Evolutionary conservation across 2,888 invertebrate species (phyloP), one percentile per base, ranked within the genome.

Genomic region (Pycnomerus fuliginosus): DNA sequence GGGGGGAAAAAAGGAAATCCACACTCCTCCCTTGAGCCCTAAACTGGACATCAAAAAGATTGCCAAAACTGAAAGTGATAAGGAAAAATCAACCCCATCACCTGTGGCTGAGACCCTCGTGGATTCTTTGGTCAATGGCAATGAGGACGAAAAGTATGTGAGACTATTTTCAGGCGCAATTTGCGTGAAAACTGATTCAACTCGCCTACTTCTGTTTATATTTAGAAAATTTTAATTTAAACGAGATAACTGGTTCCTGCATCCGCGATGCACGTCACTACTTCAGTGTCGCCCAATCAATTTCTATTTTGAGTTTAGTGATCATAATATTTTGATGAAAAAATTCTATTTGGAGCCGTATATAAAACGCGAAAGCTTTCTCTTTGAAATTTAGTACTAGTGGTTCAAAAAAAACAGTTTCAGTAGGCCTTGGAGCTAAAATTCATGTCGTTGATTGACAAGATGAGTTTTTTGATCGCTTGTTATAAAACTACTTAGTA

Each of bases 21-120:
- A 35, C 29, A 65, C 69, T 8, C 69, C 70, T 3, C 68, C 69
- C 2, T 54, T 52, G 5, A 71, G 71, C 54, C 71, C 71, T 1
- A 62, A 63, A 24, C 44, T 65, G 44, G 64, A 66, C 31, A 30
- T 63, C n/a, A 61, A 53, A 23, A 62, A 55, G 17, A 34, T 16
- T 10, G 20, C 32, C 16, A 31, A 42, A 28, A 25, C 30, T 5
- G 44, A 48, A 16, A 35, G 27, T 20, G 31, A 36, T 10, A 16
- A 3, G 30, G 39, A n/a, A n/a, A n/a, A n/a, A n/a, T n/a, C n/a
- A n/a, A n/a, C 13, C 11, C 31, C 24, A 17, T 11, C 17, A 2
- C 7, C 32, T n/a, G 24, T 27, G n/a, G 29, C 29, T 11, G 41
- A 36, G 8, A 20, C 25, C 13, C 13, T 36, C 12, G 36, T 35